Percentiles rank a stretch among this genome's conserved stretches.
phyloP scores from a whole-genome alignment of 2,797 vertebrate species.

The Rhabdophis nuchalis region DNA sequence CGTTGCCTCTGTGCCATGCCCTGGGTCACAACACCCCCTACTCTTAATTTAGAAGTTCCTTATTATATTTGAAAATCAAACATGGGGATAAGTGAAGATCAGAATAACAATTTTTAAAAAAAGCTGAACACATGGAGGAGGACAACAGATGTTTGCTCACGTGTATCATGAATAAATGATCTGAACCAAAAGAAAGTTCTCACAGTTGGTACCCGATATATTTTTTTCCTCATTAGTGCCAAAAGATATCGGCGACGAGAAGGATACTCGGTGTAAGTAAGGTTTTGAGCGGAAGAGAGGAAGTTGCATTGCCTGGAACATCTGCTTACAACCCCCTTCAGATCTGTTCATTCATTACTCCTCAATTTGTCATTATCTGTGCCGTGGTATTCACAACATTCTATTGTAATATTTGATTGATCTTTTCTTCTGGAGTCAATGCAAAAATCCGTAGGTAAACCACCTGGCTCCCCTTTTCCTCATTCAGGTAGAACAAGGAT shows the following conservation, averaged over 20 bases:
- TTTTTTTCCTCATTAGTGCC: conserved; percentile 31
- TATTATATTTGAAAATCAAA: background rate
- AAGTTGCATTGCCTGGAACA: background rate
- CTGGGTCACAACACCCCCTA: background rate
- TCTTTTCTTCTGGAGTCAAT: background rate
- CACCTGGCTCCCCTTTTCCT: background rate
- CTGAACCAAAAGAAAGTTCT: conserved; percentile 21
- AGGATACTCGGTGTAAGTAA: background rate
- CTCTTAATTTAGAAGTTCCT: background rate
- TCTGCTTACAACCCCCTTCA: conserved; percentile 1
- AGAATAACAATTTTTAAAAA: background rate
- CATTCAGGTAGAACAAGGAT: background rate
- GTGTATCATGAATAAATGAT: conserved; percentile 20
- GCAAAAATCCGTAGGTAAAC: background rate
- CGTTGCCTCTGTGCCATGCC: no score
- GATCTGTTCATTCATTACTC: background rate
- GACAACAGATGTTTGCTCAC: background rate
- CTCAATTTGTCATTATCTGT: background rate
- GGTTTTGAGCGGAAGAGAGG: background rate
- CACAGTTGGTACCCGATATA: conserved; percentile 9
- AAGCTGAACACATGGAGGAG: background rate
- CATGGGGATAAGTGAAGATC: background rate
- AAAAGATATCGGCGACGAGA: conserved; percentile 13
- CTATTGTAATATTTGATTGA: background rate
- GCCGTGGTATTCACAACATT: background rate